Evolutionary conservation across 2,113 vertebrate species (phyloP), one percentile per base, ranked within the genome.

Genomic region (Scomber japonicus): DNA sequence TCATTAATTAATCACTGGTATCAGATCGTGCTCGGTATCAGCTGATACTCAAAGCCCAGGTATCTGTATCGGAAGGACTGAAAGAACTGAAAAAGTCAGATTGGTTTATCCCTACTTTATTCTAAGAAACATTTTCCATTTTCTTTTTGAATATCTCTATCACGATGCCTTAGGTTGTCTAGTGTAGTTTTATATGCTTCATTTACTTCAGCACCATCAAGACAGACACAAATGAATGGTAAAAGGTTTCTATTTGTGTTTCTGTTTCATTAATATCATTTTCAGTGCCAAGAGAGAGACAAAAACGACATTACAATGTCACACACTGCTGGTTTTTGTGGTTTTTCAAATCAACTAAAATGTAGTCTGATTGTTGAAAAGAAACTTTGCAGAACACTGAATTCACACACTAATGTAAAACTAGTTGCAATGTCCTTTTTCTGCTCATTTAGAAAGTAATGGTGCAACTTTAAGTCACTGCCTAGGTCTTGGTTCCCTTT

Each of bases 281-380:
- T 12, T 48, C 14, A 17, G 14, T 50, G 63, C 63, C 54, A 44
- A 50, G 15, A 50, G 27, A 50, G 45, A 27, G 44, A 13, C 59
- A 11, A 44, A 24, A 17, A 56, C 35, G 56, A 65, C 53, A 21
- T 45, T 10, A 44, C 31, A 44, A 31, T 5, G 35, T 40, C 13
- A 17, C 71, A 54, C 40, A 9, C 54, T 40, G 64, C 31, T 11
- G 74, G 14, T 61, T 53, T 68, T 54, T 59, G 24, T 27, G 24
- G 24, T 27, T 27, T 27, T 27, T 27, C 24, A 27, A 27, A 27
- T 27, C 24, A 40, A 49, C 30, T 62, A 19, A 40, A 62, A 44
- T 13, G 19, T 11, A 10, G 50, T 53, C 15, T 2, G 11, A 12
- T 21, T 46, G 60, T n/a, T n/a, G 49, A 31, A 44, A 45, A 54